These are phyloP conservation scores for Agapornis canus DNA, from an alignment of 2,797 vertebrate species.

Conservation along the genomic window DNA sequence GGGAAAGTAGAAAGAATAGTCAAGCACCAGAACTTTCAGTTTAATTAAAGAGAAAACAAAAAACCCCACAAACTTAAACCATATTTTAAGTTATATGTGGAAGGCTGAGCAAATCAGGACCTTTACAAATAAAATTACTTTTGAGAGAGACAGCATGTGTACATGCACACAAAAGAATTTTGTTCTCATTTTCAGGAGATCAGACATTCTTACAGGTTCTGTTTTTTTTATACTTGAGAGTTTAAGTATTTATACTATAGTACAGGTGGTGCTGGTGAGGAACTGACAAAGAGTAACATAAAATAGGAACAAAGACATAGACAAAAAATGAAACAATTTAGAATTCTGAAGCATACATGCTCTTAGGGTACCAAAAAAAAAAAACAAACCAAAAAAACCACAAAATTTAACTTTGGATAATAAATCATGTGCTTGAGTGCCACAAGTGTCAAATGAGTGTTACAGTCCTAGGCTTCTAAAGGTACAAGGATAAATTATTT, in stretches of 20 bases:
- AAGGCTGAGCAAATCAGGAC: background rate
- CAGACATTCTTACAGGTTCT: background rate
- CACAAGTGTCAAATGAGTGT: background rate
- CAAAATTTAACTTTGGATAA: background rate
- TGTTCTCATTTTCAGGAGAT: background rate
- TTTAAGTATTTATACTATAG: background rate
- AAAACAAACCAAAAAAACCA: no score
- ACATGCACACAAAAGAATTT: background rate
- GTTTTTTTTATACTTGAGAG: background rate
- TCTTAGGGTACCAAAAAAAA: background rate
- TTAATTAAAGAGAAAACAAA: background rate
- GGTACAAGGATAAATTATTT: background rate
- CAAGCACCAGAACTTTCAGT: background rate
- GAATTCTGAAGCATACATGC: background rate
- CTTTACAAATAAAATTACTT: background rate
- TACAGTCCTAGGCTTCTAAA: background rate
- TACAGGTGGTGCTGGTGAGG: background rate
- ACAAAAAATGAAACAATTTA: background rate
- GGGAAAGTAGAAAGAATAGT: background rate
- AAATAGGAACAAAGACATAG: background rate
- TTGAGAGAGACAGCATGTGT: fast-evolving
- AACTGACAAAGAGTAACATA: background rate
- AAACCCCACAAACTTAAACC: background rate
- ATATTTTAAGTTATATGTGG: background rate
- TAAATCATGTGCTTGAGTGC: background rate